Evolutionary conservation across 2,797 vertebrate species (phyloP), one percentile per base, ranked within the genome.

Genomic region (Acanthopagrus latus): DNA sequence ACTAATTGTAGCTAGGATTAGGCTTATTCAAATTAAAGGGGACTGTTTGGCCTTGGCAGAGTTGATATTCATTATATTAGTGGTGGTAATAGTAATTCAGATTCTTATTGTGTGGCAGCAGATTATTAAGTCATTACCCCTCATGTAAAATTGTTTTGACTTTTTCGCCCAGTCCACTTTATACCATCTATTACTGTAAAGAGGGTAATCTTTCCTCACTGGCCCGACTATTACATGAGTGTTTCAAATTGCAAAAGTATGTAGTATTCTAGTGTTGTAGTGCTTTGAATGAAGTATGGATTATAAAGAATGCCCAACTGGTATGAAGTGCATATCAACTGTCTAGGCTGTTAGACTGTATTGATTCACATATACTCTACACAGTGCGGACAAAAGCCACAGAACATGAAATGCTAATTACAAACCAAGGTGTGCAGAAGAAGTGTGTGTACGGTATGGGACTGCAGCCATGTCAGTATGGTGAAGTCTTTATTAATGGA

Each of bases 401-500:
- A 51, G 16, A 20, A 17, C 11, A 29, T 11, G 17, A 69, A 12
- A 23, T 25, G 11, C 27, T 50, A 13, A 47, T 51, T 20, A 47
- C 46, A 43, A n/a, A 23, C 7, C 18, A 10, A 64, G 38, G 11
- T 44, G 7, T 5, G 23, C 23, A 46, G n/a, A 48, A 38, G 27
- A 41, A 21, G 12, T 51, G 48, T 56, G 55, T 13, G 25, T 27
- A 64, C 25, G 33, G 11, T 11, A 14, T 23, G 17, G 52, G 0
- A 55, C 38, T 47, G 29, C 8, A 62, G 21, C 41, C 23, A 14
- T 58, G 41, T 25, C 29, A 7, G 18, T 21, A 27, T 46, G 13
- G 12, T 38, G 11, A 27, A 8, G 44, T 75, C 64, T 71, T 70
- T 17, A n/a, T 63, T 71, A 56, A 74, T 70, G 20, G 50, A n/a